Evolutionary conservation across 2,113 vertebrate genomes (phyloP).

Genomic region (Crotalus horridus): DNA sequence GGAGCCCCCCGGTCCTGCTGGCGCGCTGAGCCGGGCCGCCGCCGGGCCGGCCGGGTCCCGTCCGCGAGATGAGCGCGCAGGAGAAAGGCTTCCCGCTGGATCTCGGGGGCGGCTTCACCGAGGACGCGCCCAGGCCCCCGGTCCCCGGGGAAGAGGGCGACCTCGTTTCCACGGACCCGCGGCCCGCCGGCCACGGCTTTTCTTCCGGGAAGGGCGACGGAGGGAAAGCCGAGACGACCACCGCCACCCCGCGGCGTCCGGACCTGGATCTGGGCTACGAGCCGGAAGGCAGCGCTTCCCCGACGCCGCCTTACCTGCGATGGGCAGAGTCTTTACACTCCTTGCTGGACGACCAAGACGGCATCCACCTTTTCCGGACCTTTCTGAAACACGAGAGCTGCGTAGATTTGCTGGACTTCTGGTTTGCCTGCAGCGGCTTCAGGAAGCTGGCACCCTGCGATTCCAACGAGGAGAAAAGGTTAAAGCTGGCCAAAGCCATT

Average conservation of each 20-base stretch:
- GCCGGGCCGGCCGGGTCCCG: background rate
- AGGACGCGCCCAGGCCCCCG: slow-evolving; percentile 94
- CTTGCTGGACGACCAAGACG: slow-evolving; percentile 93
- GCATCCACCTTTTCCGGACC: slow-evolving; percentile 90
- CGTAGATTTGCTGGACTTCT: slow-evolving; percentile 93
- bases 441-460: slow-evolving; percentile 83
- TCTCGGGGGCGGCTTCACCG: slow-evolving; percentile 90
- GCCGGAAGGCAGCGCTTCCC: slow-evolving; percentile 94
- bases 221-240: slow-evolving; percentile 82
- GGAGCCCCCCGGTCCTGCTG: slow-evolving; percentile 63
- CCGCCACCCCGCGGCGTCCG: slow-evolving; percentile 86
- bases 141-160: slow-evolving; percentile 97
- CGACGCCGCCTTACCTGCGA: slow-evolving; percentile 93
- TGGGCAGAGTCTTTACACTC: slow-evolving; percentile 97
- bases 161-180: slow-evolving; percentile 80
- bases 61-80: slow-evolving; percentile 87
- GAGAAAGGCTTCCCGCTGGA: slow-evolving; percentile 86
- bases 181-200: slow-evolving; percentile 73
- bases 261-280: slow-evolving; percentile 97
- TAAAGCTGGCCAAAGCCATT: slow-evolving; percentile 92
- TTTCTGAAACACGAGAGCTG: slow-evolving; percentile 94
- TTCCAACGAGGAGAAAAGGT: slow-evolving; percentile 87
- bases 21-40: slow-evolving; percentile 60
- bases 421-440: slow-evolving; percentile 98
- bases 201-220: slow-evolving; percentile 78